Conservation (phyloP, 2,113 vertebrate species). For the Ceyx margarethae region DNA sequence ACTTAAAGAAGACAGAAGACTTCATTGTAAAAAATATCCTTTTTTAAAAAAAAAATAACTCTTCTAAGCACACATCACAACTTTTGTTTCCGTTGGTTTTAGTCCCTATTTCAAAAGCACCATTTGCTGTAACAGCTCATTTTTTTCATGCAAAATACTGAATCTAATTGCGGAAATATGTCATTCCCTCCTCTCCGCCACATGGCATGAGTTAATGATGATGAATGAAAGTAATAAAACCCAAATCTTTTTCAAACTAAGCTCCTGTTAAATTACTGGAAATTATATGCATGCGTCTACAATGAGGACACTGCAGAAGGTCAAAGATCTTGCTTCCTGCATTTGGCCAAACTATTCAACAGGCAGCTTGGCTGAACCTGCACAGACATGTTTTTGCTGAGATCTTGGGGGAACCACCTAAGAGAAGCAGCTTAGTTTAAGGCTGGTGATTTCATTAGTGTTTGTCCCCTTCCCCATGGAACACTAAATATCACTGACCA, state of each 20-base stretch:
- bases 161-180: conserved; percentile 73
- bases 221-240: conserved; percentile 77
- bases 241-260: conserved; percentile 73
- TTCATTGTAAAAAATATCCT: conserved; percentile 60
- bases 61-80: conserved; percentile 47
- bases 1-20: conserved; percentile 59
- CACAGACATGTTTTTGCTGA: background rate
- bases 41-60: background rate
- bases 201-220: conserved; percentile 73
- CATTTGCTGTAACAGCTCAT: conserved; percentile 64
- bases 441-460: conserved; percentile 50
- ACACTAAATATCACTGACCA: conserved; percentile 5
- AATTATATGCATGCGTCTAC: conserved; percentile 69
- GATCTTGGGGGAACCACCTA: conserved; percentile 35
- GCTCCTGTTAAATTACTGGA: conserved; percentile 72
- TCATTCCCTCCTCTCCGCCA: conserved; percentile 50
- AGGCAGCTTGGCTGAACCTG: conserved; percentile 44
- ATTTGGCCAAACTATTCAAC: conserved; percentile 59
- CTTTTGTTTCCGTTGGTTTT: conserved; percentile 44
- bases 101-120: conserved; percentile 28
- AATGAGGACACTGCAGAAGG: conserved; percentile 68
- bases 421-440: conserved; percentile 40
- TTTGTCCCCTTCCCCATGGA: conserved; percentile 15
- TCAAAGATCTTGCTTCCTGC: conserved; percentile 71
- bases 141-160: conserved; percentile 73